Evolutionary conservation across 2,888 invertebrate genomes (phyloP), one percentile per base, ranked within the genome.

Genomic region (Nysson spinosus): DNA sequence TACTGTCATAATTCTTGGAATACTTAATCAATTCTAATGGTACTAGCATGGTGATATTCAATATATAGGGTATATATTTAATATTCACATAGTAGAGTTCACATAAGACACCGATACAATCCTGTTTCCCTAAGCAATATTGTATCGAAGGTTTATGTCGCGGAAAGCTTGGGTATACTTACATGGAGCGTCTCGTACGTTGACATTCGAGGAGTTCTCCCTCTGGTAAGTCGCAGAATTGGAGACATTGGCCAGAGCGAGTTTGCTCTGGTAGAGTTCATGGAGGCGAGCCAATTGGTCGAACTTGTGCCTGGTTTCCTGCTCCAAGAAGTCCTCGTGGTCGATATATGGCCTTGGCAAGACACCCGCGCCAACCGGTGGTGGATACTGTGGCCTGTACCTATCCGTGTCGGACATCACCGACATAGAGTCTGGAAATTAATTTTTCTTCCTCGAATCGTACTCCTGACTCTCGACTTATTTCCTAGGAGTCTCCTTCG

Each of bases 231-330:
- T 90, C 61, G 91, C 90, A 11, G 92, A 91, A 81, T 91, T 89
- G 40, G 91, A 90, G 39, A 92, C 92, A 81, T 92, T 93, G 17
- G 94, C 94, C 87, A 94, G 91, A 54, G 93, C 92, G 77, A 94
- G 89, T 82, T 94, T 91, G 69, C 93, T 94, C 74, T 93, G 92
- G 84, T 95, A 95, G 40, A 95, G 90, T 87, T 95, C 95, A 78
- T 95, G 94, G 72, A 96, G 89, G 69, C 93, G 92, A 67, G 95
- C 92, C 80, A 96, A 88, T 86, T 95, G 94, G 84, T 95, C 95
- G 80, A 96, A 93, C 89, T 94, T 91, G 82, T 89, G 88, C 78
- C 88, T 86, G 62, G 83, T 87, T 70, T 86, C 86, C 69, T 86
- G 86, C 49, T 84, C 90, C 87, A 81, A 89, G 88, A 73, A 89